Evolutionary conservation across 35 echinoderm and acorn worm genomes (phyloP).

Genomic region (Ophioderma brevispina): DNA sequence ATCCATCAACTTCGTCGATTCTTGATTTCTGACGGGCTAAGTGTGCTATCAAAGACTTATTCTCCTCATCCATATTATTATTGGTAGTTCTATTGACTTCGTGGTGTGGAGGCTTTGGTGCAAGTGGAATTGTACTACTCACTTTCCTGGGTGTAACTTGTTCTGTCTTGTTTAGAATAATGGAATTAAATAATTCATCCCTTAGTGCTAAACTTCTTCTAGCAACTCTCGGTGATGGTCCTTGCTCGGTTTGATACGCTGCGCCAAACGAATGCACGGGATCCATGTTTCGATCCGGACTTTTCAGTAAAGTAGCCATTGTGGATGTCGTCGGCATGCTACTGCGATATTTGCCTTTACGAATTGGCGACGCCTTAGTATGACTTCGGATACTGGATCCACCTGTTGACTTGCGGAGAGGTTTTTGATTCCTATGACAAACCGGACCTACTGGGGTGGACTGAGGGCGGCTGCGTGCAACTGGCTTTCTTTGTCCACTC

Average conservation of each 20-base stretch:
- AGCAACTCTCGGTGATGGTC: not conserved
- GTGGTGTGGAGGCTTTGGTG: not conserved
- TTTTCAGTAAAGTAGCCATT: not conserved
- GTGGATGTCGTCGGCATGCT: not conserved
- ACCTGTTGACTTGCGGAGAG: not conserved
- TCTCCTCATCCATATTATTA: not conserved
- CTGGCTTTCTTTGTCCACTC: no score
- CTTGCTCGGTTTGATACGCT: not conserved
- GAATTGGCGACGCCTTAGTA: not conserved
- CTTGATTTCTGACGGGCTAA: not conserved
- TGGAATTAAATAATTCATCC: not conserved
- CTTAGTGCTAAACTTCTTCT: not conserved
- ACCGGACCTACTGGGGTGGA: not conserved
- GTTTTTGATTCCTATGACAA: not conserved
- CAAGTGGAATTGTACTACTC: not conserved
- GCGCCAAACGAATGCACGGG: not conserved
- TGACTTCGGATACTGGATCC: not conserved
- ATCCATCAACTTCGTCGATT: not conserved
- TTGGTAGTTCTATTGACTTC: not conserved
- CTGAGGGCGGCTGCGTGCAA: not conserved
- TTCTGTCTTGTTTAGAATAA: not conserved
- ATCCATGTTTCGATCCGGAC: not conserved
- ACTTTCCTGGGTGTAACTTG: not conserved
- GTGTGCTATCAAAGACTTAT: not conserved
- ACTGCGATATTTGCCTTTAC: not conserved